phyloP scores from a whole-genome alignment of 2,797 vertebrate genomes.

The Cichlasoma orientale region DNA sequence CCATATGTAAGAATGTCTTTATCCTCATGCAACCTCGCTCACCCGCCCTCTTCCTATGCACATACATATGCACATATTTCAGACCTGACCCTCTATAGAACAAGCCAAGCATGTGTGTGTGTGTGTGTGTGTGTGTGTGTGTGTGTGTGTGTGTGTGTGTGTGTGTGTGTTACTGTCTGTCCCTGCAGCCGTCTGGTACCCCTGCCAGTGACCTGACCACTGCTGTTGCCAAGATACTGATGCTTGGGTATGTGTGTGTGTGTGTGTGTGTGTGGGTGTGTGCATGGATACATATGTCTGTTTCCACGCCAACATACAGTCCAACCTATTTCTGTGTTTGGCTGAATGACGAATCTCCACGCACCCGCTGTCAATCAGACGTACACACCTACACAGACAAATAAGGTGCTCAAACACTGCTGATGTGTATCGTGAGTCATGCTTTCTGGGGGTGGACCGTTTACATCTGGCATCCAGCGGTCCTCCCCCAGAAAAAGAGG shows the following conservation, averaged over 20 bases:
- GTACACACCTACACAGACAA: slow-evolving; percentile 25
- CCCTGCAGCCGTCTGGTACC: slow-evolving; percentile 67
- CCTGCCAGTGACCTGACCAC: slow-evolving; percentile 60
- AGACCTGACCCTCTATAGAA: slow-evolving; percentile 23
- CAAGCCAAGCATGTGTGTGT: slow-evolving; percentile 18
- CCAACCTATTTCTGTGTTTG: slow-evolving; percentile 14
- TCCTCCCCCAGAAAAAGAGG: slow-evolving; percentile 3
- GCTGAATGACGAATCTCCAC: slow-evolving; percentile 29
- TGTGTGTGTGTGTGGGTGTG: slow-evolving; percentile 13
- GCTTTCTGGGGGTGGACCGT: slow-evolving; percentile 19
- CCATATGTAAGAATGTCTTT: not conserved
- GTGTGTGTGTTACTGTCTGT: slow-evolving; percentile 39
- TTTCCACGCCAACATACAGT: slow-evolving; percentile 2
- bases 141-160: slow-evolving; percentile 10
- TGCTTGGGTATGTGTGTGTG: not conserved
- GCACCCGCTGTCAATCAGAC: slow-evolving; percentile 24
- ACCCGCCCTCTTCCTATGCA: not conserved
- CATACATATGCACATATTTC: not conserved
- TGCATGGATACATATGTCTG: slow-evolving; percentile 2
- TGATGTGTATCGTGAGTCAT: slow-evolving; percentile 33
- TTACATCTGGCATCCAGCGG: not conserved
- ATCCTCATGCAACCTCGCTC: not conserved
- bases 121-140: slow-evolving; percentile 7
- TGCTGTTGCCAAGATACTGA: slow-evolving; percentile 65
- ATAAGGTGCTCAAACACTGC: slow-evolving; percentile 9